phyloP scores from a whole-genome alignment of 64 coral and sea anemone genomes.

The Pocillopora damicornis region DNA sequence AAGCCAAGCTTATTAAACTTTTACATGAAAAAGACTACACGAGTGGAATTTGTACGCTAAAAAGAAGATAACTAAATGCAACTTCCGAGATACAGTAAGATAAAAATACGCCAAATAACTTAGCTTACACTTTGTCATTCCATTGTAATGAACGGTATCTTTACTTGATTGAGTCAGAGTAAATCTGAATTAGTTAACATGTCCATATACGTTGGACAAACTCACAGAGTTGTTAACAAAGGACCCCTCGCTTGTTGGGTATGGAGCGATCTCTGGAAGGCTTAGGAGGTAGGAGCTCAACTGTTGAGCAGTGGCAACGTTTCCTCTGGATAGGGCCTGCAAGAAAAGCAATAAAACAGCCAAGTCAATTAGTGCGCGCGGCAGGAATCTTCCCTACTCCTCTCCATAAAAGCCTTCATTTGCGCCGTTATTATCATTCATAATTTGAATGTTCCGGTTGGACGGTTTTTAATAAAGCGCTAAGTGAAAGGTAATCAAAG shows the following conservation, averaged over 20 bases:
- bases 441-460: constrained; percentile 36
- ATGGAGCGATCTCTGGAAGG: constrained; percentile 75
- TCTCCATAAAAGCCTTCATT: constrained; percentile 38
- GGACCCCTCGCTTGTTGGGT: constrained; percentile 38
- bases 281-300: constrained; percentile 71
- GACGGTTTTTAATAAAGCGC: constrained; percentile 35
- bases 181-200: constrained; percentile 48
- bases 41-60: background rate
- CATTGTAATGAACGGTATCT: constrained; percentile 85
- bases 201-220: constrained; percentile 52
- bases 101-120: constrained; percentile 41
- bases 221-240: constrained; percentile 34
- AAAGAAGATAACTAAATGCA: background rate
- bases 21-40: background rate
- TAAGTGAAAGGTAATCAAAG: constrained; percentile 35
- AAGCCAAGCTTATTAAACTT: constrained; percentile 31
- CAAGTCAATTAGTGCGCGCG: constrained; percentile 37
- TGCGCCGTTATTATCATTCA: constrained; percentile 44
- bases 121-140: constrained; percentile 81
- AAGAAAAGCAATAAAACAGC: constrained; percentile 34
- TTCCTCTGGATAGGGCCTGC: constrained; percentile 48
- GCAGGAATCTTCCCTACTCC: constrained; percentile 11
- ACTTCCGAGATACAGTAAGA: background rate
- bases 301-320: constrained; percentile 41
- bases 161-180: constrained; percentile 33